Percentiles rank a stretch among this genome's conserved stretches.
These are phyloP conservation scores for Spheniscus mendiculus DNA, from an alignment of 2,113 vertebrate genomes.

Conservation along the genomic window DNA sequence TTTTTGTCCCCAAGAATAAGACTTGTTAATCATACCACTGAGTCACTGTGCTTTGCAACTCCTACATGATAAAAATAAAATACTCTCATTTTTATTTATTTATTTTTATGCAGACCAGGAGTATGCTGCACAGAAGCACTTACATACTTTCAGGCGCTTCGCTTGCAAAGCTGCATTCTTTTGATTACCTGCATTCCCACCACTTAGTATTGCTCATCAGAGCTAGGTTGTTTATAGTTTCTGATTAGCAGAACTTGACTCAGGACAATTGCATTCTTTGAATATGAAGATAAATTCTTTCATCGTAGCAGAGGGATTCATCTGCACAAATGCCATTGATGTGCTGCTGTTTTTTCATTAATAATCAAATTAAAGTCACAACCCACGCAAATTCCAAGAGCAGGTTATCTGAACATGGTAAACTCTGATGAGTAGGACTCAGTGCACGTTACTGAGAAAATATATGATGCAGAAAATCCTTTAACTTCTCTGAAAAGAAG, in stretches of 20 bases:
- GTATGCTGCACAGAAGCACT: neutral
- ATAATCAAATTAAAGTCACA: constrained; percentile 10
- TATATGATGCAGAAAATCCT: neutral
- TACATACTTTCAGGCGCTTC: neutral
- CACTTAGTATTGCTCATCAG: neutral
- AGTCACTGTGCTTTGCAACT: constrained; percentile 19
- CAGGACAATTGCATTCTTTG: neutral
- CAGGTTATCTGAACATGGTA: neutral
- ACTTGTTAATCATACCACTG: neutral
- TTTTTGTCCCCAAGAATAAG: neutral
- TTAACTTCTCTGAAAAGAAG: neutral
- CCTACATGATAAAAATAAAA: constrained; percentile 10
- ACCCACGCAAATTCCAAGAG: neutral
- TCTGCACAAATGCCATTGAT: neutral
- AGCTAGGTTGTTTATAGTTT: neutral
- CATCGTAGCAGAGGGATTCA: neutral
- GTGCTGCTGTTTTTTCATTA: constrained; percentile 6
- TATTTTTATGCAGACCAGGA: neutral
- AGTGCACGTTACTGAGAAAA: neutral
- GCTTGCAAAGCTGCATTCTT: neutral
- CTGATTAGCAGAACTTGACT: constrained; percentile 29
- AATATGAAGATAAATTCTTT: constrained; percentile 9
- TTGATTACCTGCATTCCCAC: neutral
- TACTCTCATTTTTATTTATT: neutral
- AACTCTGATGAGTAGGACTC: neutral